Percentiles rank a stretch among this genome's conserved stretches.
Evolutionary conservation across 2,113 vertebrate genomes (phyloP).

Genomic region (Melanostigma gelatinosum): DNA sequence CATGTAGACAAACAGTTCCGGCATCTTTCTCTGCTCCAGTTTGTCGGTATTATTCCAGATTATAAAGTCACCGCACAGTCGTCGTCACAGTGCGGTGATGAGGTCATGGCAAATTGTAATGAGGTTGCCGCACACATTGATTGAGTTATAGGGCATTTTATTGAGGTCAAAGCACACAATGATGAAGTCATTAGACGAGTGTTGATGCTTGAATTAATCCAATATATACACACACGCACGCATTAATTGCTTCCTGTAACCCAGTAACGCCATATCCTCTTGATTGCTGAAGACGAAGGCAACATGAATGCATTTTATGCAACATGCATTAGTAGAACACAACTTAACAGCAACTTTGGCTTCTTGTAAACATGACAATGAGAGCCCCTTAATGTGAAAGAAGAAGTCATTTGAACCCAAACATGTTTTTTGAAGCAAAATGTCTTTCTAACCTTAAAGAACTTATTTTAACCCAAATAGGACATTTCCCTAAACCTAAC

Average conservation of each 20-base stretch:
- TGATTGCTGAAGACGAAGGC: constrained; percentile 35
- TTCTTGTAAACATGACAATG: neutral
- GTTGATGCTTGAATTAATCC: constrained; percentile 59
- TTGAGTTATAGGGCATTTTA: constrained; percentile 65
- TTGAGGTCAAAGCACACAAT: constrained; percentile 67
- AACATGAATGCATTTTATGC: constrained; percentile 36
- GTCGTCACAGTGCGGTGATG: constrained; percentile 48
- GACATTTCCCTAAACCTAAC: neutral
- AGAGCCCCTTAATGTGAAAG: neutral
- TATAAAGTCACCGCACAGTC: neutral
- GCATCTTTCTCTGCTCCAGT: neutral
- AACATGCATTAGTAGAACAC: neutral
- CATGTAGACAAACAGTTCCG: neutral
- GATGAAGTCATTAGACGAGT: constrained; percentile 57
- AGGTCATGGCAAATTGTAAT: constrained; percentile 66
- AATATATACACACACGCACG: constrained; percentile 11
- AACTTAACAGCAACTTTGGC: neutral
- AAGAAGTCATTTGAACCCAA: neutral
- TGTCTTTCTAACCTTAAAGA: neutral
- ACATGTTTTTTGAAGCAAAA: no score
- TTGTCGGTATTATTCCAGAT: constrained; percentile 8
- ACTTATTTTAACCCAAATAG: neutral
- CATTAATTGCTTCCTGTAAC: constrained; percentile 53
- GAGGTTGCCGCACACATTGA: constrained; percentile 65
- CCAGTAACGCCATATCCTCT: constrained; percentile 48